Base-by-base conservation (phyloP, 1,140 invertebrate genomes). In the Drosophila navojoa region DNA sequence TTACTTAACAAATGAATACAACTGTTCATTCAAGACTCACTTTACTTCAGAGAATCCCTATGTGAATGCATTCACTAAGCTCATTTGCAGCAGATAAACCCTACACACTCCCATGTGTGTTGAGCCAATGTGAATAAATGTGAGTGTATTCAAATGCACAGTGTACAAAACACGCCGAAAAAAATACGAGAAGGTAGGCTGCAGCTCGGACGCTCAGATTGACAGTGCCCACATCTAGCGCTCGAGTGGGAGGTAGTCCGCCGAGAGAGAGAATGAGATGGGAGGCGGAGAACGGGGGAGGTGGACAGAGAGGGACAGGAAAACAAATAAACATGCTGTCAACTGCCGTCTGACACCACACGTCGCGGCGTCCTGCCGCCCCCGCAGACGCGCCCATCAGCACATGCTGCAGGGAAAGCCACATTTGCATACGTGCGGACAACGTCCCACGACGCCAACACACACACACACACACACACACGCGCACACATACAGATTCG, bases 311-410 rank as follows among this genome's bases (percentile, higher is more conserved):
- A 32, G 38, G 44, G 61, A 54, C 70, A 62, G 68, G 76, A 80
- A 86, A 87, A 82, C 84, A 87, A 87, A 87, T 87, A 87, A 87
- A 87, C 82, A 87, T 89, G 84, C 82, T 89, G 82, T 87, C 82
- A 89, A 89, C 84, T 87, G 84, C 72, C 76, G 82, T 89, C 82
- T 86, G 82, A 86, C 82, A 86, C 86, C 82, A 77, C 76, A 76
- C 76, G 67, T 76, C 67, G 27, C 32, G 5, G 7, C 5, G 54
- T 25, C 42, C 44, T 22, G 19, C 50, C 54, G 16, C 38, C 40
- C 71, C 27, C 10, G 29, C 38, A 53, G 54, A 67, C 32, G 52
- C 76, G 49, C 59, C 59, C 58, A 45, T 53, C 66, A 58, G 62
- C 50, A 62, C 67, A 63, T 22, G 59, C 70, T 77, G 55, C 62